Base-by-base conservation (phyloP, 2,888 invertebrate species). In the Eumerus sabulonum region DNA sequence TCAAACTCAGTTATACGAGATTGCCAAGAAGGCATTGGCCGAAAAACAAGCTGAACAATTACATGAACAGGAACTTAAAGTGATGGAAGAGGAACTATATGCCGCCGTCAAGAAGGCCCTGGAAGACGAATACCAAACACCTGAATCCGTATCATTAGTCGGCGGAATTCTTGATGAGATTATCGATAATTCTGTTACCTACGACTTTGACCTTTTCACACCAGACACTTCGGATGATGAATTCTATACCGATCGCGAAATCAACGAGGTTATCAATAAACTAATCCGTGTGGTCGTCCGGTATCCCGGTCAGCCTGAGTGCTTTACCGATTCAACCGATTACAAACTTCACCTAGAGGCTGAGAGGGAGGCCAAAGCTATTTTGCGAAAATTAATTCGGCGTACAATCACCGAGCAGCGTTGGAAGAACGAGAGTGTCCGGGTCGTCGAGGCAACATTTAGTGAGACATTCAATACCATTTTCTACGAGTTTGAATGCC, bases 301-400 rank as follows among this genome's bases (percentile, higher is more conserved):
- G 1, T n/a, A 7, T 4, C 42, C 44, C 14, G n/a, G 40, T 3
- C 11, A 36, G 1, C 17, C 14, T 5, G 40, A 5, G 0, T 12
- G 14, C 11, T 74, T 79, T 19, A 13, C 9, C 17, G 79, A 79
- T 40, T 36, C 47, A 2, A 63, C 47, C 5, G 50, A 63, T 1
- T 27, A 38, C 9, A n/a, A 38, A 0, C 50, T 3, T 0, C 38
- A 57, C 2, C n/a, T 59, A 0, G 18, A 56, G 0, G 64, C 73
- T 1, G 45, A 82, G 9, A 35, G 57, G 3, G 88, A 87, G 77
- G 84, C 85, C 0, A 47, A 74, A 1, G 84, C 85, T 3, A 84
- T 87, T 0, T 59, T 88, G 11, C 81, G 86, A 1, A 87, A 87
- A 54, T 12, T 86, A 0, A 83, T 88, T 9, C 83, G 86, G 9